Evolutionary conservation across 2,113 vertebrate genomes (phyloP), one percentile per base, ranked within the genome.

Genomic region (Tilapia sparmanii): DNA sequence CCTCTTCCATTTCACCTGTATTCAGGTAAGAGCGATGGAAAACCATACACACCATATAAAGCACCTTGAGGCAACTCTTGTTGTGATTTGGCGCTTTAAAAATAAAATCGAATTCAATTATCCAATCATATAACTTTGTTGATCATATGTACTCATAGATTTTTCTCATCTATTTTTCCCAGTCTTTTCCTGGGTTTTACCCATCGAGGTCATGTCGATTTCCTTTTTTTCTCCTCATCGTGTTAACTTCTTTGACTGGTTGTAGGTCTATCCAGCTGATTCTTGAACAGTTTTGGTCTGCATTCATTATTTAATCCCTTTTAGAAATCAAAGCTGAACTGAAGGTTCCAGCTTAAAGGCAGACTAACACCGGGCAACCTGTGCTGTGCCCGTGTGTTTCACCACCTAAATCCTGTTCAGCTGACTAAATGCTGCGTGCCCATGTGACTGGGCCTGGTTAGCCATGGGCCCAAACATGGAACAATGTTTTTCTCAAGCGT

Each of bases 71-170:
- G 31, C 18, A 66, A 19, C 61, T 38, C 11, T 42, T 42, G 40
- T 42, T 66, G 61, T 38, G 18, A 38, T n/a, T n/a, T 66, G 61
- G 33, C 4, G 1, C 61, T 38, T 38, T 66, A 38, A 38, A 66
- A 38, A 38, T 38, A n/a, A 66, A n/a, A 66, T 38, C 0, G 0
- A 38, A 66, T 38, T 2, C 11, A 0, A 6, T 68, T 15, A 40
- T 68, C 19, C 31, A 68, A 22, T 40, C 33, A 10, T 42, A 73
- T 16, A 26, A 45, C 66, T 24, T 15, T 42, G 38, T 16, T 71
- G 13, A 42, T 16, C 13, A 1, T 42, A 9, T 42, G 19, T 15
- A 40, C 35, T 68, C 63, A 22, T 68, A 68, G 35, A 16, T 73
- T 45, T 45, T 10, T 42, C 7, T 0, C 11, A 0, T 38, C 4